Evolutionary conservation across 2,888 invertebrate genomes (phyloP), one percentile per base, ranked within the genome.

Genomic region (Dione vanillae): DNA sequence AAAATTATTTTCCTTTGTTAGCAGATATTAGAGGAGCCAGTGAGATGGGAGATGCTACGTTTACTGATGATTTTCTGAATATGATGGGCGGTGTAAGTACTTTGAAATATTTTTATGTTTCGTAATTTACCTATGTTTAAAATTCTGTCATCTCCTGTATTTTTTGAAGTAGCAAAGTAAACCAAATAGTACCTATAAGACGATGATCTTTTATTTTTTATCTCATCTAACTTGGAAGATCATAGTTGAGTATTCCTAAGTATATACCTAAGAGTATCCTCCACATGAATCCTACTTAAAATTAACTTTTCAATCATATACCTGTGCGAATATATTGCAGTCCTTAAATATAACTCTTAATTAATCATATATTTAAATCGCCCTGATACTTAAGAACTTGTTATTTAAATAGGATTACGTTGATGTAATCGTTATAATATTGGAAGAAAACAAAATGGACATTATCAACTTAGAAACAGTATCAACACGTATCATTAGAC

Each of bases 11-110:
- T 43, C 54, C 71, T 68, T 73, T 69, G 72, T 73, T 76, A n/a
- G 51, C 80, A 84, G 86, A 84, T 76, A 74, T 84, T 20, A 52
- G 79, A 43, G 76, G 72, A 58, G 81, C 78, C n/a, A 79, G 79
- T 51, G 83, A 79, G 71, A 78, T 76, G n/a, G 83, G 83, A 27
- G 85, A 79, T 64, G 76, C 76, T 8, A 83, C 80, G 10, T 89
- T 87, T 73, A 78, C 85, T 3, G 90, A 90, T 71, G 84, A 88
- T 65, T 91, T 90, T 71, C 82, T 90, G 11, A 83, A 89, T 67
- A 88, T 89, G 90, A 90, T 91, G 87, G 86, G 82, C 37, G 86
- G 80, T 72, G 91, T 91, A 82, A 89, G 90, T 87, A 37, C n/a
- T 12, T 37, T 37, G 7, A 43, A 27, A 11, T 9, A 10, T 3